Conservation (phyloP, 2,797 vertebrate genomes). For the Lacerta bilineata region DNA sequence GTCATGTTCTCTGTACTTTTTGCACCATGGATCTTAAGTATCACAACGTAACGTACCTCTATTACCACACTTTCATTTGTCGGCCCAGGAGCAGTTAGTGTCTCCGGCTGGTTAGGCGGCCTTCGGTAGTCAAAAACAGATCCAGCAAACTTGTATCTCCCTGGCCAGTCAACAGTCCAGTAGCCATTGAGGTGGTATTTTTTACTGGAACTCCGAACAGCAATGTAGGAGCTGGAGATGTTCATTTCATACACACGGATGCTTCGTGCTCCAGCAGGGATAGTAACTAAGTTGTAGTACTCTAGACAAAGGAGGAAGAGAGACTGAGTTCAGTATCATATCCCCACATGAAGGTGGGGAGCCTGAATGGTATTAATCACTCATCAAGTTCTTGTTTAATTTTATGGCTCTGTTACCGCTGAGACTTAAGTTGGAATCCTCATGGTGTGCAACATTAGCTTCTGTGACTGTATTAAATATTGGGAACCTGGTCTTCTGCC, state of each 20-base stretch:
- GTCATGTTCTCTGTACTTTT: background rate
- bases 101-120: conserved; percentile 87
- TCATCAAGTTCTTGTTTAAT: background rate
- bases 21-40: background rate
- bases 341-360: background rate
- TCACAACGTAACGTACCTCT: conserved; percentile 80
- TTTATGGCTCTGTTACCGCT: background rate
- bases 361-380: background rate
- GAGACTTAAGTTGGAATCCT: background rate
- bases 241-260: conserved; percentile 87
- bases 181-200: conserved; percentile 89
- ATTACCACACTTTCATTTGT: conserved; percentile 89
- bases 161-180: conserved; percentile 91
- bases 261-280: conserved; percentile 87
- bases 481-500: too few relatives aligned
- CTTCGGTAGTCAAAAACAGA: conserved; percentile 88
- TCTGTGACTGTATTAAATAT: background rate
- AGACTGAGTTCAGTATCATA: background rate
- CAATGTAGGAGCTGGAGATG: conserved; percentile 87
- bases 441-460: background rate
- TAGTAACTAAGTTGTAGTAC: conserved; percentile 86
- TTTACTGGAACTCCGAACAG: conserved; percentile 82
- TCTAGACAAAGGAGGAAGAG: conserved; percentile 74
- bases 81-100: conserved; percentile 84
- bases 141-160: conserved; percentile 86